Conservation (phyloP, 2,888 invertebrate genomes). For the Willowsia nigromaculata region DNA sequence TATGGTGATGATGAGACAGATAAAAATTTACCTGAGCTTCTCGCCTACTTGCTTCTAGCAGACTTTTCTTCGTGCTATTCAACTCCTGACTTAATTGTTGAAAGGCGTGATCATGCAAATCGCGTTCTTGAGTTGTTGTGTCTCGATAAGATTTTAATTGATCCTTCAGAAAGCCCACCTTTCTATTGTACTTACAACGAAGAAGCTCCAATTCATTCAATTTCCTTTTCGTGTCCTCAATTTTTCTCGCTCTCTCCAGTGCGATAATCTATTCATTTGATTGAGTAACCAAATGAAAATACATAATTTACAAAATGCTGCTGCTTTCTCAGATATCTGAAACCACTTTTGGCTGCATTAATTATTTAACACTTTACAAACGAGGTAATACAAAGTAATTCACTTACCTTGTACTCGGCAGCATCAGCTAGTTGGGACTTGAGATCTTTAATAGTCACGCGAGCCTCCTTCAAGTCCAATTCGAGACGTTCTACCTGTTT, state of each 20-base stretch:
- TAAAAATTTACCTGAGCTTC: slow-evolving; percentile 84
- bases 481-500: slow-evolving; percentile 92
- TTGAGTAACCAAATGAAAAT: slow-evolving; percentile 40
- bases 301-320: not conserved
- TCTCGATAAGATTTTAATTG: slow-evolving; percentile 81
- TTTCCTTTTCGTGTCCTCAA: slow-evolving; percentile 90
- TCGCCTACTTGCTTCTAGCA: slow-evolving; percentile 87
- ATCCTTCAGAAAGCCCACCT: slow-evolving; percentile 87
- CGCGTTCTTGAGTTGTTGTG: slow-evolving; percentile 74
- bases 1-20: too few relatives aligned
- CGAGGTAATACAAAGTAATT: not conserved
- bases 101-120: slow-evolving; percentile 85
- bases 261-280: slow-evolving; percentile 86
- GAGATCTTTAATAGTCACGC: slow-evolving; percentile 89
- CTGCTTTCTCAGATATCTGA: not conserved
- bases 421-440: slow-evolving; percentile 92
- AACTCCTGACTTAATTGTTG: slow-evolving; percentile 88
- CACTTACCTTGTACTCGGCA: slow-evolving; percentile 89
- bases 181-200: slow-evolving; percentile 87
- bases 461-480: slow-evolving; percentile 89
- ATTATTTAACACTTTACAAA: not conserved
- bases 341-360: not conserved
- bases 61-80: slow-evolving; percentile 86
- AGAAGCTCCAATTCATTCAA: slow-evolving; percentile 90
- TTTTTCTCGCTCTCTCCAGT: slow-evolving; percentile 89